phyloP scores from a whole-genome alignment of 2,113 vertebrate genomes.

The Pimephales promelas region DNA sequence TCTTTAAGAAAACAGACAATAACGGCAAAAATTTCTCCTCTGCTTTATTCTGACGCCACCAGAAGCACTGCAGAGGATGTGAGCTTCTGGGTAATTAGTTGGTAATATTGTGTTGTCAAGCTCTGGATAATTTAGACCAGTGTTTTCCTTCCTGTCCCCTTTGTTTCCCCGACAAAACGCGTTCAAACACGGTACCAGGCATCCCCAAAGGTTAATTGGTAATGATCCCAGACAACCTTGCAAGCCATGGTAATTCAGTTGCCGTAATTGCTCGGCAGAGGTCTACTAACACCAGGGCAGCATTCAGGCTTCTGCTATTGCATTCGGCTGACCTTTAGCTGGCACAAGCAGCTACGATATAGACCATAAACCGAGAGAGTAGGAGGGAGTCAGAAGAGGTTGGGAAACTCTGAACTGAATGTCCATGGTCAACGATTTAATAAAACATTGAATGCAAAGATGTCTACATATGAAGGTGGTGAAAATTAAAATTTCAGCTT shows the following conservation, averaged over 20 bases:
- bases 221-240: conserved; percentile 32
- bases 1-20: too few species aligned
- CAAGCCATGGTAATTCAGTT: conserved; percentile 36
- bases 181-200: conserved; percentile 57
- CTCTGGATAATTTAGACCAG: conserved; percentile 27
- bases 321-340: conserved; percentile 31
- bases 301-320: conserved; percentile 1
- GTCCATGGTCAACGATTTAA: background rate
- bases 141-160: conserved; percentile 50
- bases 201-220: conserved; percentile 68
- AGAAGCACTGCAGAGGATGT: background rate
- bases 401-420: conserved; percentile 6
- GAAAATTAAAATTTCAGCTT: background rate
- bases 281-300: conserved; percentile 35
- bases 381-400: background rate
- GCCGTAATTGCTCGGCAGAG: conserved; percentile 46
- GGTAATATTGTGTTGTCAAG: conserved; percentile 36
- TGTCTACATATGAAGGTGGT: background rate
- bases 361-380: conserved; percentile 1
- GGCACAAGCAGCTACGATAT: background rate
- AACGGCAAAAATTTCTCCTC: background rate
- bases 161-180: conserved; percentile 39
- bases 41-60: background rate
- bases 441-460: background rate
- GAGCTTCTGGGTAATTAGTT: conserved; percentile 25